A percentile compares a stretch with the other conserved stretches of the same genome.
These are phyloP conservation scores for Spilarctia lutea DNA, from an alignment of 2,888 invertebrate genomes.

Conservation along the genomic window DNA sequence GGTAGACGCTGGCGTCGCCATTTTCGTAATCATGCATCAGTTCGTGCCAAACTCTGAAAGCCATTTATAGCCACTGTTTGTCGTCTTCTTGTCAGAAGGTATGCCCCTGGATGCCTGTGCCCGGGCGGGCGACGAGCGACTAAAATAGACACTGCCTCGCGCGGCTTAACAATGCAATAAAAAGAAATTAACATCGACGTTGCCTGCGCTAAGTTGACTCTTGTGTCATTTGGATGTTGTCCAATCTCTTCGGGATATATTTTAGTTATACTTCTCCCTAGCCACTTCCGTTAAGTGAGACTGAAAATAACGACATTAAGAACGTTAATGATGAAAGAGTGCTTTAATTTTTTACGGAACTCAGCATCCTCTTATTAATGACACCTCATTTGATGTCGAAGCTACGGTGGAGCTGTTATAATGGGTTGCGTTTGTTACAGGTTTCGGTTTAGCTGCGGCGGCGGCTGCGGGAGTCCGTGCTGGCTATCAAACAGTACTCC, in stretches of 20 bases:
- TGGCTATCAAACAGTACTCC: slow-evolving; percentile 92
- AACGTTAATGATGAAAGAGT: slow-evolving; percentile 70
- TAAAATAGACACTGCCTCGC: slow-evolving; percentile 80
- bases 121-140: slow-evolving; percentile 82
- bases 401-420: slow-evolving; percentile 44
- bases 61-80: slow-evolving; percentile 83
- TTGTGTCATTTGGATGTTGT: slow-evolving; percentile 83
- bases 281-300: slow-evolving; percentile 82
- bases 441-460: slow-evolving; percentile 80
- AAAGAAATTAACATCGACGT: slow-evolving; percentile 85
- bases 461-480: slow-evolving; percentile 91
- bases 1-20: slow-evolving; percentile 44
- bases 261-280: slow-evolving; percentile 74
- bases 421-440: slow-evolving; percentile 72
- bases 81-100: slow-evolving; percentile 82
- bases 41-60: slow-evolving; percentile 73
- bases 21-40: slow-evolving; percentile 53
- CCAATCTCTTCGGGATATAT: slow-evolving; percentile 79
- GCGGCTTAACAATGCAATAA: slow-evolving; percentile 86
- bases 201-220: slow-evolving; percentile 83
- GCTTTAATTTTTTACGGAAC: slow-evolving; percentile 58
- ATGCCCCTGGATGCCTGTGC: slow-evolving; percentile 79
- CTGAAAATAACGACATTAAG: slow-evolving; percentile 73
- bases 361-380: slow-evolving; percentile 58
- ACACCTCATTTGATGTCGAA: slow-evolving; percentile 52